Evolutionary conservation across 2,797 vertebrate species (phyloP).

Genomic region (Poecile montanus): DNA sequence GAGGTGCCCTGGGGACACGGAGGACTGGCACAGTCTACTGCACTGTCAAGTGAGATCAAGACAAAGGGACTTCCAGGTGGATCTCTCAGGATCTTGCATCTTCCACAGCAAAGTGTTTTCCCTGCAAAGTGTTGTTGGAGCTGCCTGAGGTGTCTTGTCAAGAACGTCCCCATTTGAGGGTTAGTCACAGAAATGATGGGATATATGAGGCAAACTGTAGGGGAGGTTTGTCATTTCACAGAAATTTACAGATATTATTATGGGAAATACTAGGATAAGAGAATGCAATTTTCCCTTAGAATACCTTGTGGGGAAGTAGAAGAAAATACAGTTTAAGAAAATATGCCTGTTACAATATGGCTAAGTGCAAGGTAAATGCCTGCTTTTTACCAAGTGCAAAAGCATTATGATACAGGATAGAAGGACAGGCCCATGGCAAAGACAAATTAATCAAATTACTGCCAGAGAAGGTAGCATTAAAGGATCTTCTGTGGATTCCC

Average conservation of each 20-base stretch:
- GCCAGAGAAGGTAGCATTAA: background rate
- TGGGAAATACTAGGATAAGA: background rate
- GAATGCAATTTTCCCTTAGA: background rate
- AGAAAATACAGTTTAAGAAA: background rate
- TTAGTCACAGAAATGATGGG: background rate
- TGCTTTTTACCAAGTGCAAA: background rate
- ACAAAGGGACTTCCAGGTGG: background rate
- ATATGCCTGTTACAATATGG: background rate
- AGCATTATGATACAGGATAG: background rate
- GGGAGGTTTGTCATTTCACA: background rate
- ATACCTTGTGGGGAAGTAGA: background rate
- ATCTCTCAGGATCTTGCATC: background rate
- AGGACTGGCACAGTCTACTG: background rate
- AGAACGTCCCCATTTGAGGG: background rate
- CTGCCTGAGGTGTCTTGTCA: background rate
- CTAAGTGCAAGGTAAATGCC: background rate
- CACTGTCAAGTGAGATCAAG: background rate
- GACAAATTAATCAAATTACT: background rate
- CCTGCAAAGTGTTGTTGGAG: background rate
- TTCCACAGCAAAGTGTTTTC: background rate
- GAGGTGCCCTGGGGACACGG: accelerated
- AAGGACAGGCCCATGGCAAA: background rate
- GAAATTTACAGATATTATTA: background rate
- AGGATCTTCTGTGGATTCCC: background rate
- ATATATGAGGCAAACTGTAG: background rate